These are phyloP conservation scores for Xestia rhomboidea DNA, from an alignment of 2,888 invertebrate species.

Conservation along the genomic window DNA sequence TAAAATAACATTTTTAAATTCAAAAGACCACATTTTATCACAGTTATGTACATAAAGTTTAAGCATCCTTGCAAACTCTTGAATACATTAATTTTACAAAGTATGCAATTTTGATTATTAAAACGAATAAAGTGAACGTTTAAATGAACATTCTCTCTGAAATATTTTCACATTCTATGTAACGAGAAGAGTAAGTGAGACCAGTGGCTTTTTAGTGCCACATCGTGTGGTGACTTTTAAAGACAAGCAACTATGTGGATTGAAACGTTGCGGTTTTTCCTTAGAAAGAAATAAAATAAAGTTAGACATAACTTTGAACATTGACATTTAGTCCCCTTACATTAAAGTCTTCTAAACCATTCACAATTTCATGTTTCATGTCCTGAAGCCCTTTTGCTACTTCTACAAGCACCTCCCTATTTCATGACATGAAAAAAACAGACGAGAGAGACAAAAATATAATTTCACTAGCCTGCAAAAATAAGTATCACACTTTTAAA, in stretches of 20 bases:
- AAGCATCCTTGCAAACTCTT: conserved; percentile 17
- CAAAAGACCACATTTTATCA: conserved; percentile 2
- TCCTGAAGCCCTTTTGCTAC: background rate
- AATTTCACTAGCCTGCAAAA: no score
- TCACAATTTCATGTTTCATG: background rate
- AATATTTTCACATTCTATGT: conserved; percentile 30
- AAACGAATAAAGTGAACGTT: conserved; percentile 44
- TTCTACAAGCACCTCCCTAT: background rate
- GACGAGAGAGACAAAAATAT: no score
- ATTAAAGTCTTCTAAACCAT: background rate
- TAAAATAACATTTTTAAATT: background rate
- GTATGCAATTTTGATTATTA: conserved; percentile 55
- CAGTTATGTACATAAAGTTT: conserved; percentile 10
- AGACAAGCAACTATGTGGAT: conserved; percentile 2
- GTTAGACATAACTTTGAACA: background rate
- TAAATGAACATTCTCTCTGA: conserved; percentile 29
- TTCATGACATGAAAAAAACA: no score
- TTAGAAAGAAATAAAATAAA: background rate
- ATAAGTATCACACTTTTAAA: no score
- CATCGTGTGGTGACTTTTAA: conserved; percentile 13
- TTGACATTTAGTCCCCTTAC: background rate
- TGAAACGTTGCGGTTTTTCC: background rate
- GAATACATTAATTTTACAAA: conserved; percentile 38
- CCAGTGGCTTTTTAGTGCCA: conserved; percentile 6
- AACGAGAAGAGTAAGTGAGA: conserved; percentile 11